These are phyloP conservation scores for Spilosoma lubricipeda DNA, from an alignment of 2,888 invertebrate genomes.

Conservation along the genomic window DNA sequence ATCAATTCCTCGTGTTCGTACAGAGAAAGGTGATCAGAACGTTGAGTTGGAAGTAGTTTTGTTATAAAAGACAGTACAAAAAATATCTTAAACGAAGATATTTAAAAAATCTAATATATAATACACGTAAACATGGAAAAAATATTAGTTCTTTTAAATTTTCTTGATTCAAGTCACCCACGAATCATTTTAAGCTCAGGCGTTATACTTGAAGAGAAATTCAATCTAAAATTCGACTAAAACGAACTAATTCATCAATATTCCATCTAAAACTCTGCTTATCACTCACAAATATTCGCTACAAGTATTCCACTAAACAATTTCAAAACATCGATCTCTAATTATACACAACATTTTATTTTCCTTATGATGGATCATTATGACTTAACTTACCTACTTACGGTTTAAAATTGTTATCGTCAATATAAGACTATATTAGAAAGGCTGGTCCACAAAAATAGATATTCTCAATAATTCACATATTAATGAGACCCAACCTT, in stretches of 20 bases:
- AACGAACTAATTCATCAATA: neutral
- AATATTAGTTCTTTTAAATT: too few relatives aligned
- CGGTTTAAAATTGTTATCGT: neutral
- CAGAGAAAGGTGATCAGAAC: neutral
- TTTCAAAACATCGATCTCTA: too few relatives aligned
- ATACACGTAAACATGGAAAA: too few relatives aligned
- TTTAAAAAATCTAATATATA: too few relatives aligned
- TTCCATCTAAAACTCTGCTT: neutral
- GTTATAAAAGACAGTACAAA: too few relatives aligned
- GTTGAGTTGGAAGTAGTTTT: too few relatives aligned
- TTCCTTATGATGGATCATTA: neutral
- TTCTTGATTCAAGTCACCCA: neutral
- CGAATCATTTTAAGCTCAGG: neutral
- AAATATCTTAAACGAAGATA: too few relatives aligned
- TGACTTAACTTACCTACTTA: neutral
- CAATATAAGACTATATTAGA: neutral
- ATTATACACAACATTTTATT: neutral
- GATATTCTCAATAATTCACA: conserved; percentile 24
- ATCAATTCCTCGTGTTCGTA: neutral
- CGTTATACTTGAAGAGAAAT: neutral
- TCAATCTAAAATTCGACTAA: neutral
- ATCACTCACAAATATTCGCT: neutral
- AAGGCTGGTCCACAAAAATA: neutral
- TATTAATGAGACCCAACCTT: conserved; percentile 56
- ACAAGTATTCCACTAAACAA: neutral